These are phyloP conservation scores for Centrocercus urophasianus DNA, from an alignment of 2,113 vertebrate species.

Conservation along the genomic window DNA sequence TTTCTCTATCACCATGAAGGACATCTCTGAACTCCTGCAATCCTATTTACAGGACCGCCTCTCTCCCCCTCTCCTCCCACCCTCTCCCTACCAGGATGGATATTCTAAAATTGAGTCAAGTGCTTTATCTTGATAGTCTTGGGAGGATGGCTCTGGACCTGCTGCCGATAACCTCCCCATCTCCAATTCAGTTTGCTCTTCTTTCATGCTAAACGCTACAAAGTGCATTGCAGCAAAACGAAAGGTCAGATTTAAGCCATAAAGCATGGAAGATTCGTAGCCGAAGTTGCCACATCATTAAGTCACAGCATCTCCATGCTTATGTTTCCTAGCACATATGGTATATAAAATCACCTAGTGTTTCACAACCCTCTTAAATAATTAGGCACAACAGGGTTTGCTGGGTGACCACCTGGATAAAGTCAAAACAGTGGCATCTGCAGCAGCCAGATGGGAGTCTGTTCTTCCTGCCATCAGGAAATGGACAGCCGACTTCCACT, in stretches of 20 bases:
- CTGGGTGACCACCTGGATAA: constrained; percentile 74
- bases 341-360: constrained; percentile 75
- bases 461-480: constrained; percentile 42
- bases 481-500: constrained; percentile 64
- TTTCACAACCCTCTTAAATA: constrained; percentile 76
- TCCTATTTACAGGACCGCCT: constrained; percentile 1
- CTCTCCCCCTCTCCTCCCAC: neutral
- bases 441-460: constrained; percentile 68
- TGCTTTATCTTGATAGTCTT: constrained; percentile 46
- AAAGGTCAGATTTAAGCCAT: constrained; percentile 55
- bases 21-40: constrained; percentile 29
- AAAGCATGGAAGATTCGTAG: constrained; percentile 21
- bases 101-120: constrained; percentile 47
- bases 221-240: neutral
- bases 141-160: constrained; percentile 28
- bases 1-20: neutral
- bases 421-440: constrained; percentile 72
- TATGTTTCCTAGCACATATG: constrained; percentile 72
- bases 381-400: constrained; percentile 75
- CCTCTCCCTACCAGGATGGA: neutral
- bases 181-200: constrained; percentile 35
- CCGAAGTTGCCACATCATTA: constrained; percentile 52
- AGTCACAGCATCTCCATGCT: constrained; percentile 50
- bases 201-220: constrained; percentile 31
- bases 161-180: constrained; percentile 37